Conservation (phyloP, 2,797 vertebrate species). For the Salarias fasciatus region DNA sequence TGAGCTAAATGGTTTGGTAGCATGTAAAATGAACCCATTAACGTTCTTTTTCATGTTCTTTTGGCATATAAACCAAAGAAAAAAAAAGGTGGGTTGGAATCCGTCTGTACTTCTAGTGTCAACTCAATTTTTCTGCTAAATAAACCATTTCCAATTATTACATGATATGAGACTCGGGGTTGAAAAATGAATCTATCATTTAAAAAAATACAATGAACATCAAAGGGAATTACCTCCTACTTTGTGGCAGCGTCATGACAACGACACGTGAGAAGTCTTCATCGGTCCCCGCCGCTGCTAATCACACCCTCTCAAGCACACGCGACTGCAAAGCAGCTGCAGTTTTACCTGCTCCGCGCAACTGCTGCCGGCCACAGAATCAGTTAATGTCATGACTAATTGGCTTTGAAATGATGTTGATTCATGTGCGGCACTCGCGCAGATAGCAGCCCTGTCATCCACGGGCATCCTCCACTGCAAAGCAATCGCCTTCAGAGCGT, state of each 20-base stretch:
- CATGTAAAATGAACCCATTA: too few species aligned
- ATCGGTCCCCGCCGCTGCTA: too few species aligned
- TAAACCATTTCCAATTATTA: too few species aligned
- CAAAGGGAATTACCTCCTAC: not conserved
- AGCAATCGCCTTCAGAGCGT: conserved; percentile 14
- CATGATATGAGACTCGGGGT: too few species aligned
- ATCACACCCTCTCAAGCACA: not conserved
- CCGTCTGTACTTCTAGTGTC: too few species aligned
- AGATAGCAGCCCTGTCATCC: not conserved
- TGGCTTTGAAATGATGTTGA: conserved; percentile 19
- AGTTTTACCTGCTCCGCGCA: conserved; percentile 14
- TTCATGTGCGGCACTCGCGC: conserved; percentile 10
- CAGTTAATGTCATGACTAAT: conserved; percentile 39
- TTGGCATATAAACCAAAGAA: too few species aligned
- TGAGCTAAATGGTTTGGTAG: too few species aligned
- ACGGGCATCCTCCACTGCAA: conserved; percentile 2
- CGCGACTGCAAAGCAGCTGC: not conserved
- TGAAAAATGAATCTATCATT: too few species aligned
- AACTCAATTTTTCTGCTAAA: too few species aligned
- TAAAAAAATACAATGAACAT: not conserved
- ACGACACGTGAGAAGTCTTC: not conserved
- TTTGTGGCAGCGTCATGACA: conserved; percentile 25
- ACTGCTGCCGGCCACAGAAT: conserved; percentile 8
- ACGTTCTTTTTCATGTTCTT: too few species aligned
- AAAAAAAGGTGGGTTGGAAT: too few species aligned